A percentile compares a stretch with the other conserved stretches of the same genome.
Conservation (phyloP, 2,888 invertebrate species). For the Dorcus hopei region DNA sequence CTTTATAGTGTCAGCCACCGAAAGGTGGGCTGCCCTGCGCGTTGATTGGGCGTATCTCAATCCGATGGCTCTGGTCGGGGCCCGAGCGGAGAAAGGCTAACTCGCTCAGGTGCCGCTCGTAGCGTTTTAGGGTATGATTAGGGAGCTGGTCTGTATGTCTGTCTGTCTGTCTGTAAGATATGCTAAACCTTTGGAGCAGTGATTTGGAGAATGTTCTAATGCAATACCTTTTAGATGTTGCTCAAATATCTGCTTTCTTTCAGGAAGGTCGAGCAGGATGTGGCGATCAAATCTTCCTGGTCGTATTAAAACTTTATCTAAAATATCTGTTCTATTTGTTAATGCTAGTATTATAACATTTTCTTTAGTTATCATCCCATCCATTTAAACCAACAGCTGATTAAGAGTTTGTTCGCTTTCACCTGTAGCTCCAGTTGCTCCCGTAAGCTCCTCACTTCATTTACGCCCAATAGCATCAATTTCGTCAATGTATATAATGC, state of each 20-base stretch:
- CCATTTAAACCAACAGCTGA: conserved; percentile 97
- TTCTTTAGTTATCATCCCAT: conserved; percentile 91
- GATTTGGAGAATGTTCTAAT: conserved; percentile 63
- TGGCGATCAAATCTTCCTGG: conserved; percentile 98
- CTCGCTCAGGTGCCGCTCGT: no score
- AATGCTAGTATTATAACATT: conserved; percentile 95
- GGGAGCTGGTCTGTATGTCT: no score
- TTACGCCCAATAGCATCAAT: conserved; percentile 96
- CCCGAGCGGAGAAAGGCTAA: no score
- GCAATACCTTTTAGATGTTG: conserved; percentile 82
- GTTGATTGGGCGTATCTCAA: no score
- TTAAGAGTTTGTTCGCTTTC: conserved; percentile 97
- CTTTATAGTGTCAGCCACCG: no score
- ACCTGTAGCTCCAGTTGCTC: conserved; percentile 54
- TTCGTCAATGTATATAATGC: conserved; percentile 98
- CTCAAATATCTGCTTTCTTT: conserved; percentile 89
- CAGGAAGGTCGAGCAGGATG: conserved; percentile 93
- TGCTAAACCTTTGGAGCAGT: conserved; percentile 73
- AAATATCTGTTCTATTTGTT: conserved; percentile 92
- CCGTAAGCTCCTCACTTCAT: conserved; percentile 58
- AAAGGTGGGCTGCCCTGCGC: no score
- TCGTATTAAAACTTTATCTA: conserved; percentile 88
- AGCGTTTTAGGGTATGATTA: no score
- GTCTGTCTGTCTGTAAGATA: no score
- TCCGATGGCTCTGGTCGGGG: no score